Evolutionary conservation across 2,113 vertebrate species (phyloP), one percentile per base, ranked within the genome.

Genomic region (Chascanopsetta lugubris): DNA sequence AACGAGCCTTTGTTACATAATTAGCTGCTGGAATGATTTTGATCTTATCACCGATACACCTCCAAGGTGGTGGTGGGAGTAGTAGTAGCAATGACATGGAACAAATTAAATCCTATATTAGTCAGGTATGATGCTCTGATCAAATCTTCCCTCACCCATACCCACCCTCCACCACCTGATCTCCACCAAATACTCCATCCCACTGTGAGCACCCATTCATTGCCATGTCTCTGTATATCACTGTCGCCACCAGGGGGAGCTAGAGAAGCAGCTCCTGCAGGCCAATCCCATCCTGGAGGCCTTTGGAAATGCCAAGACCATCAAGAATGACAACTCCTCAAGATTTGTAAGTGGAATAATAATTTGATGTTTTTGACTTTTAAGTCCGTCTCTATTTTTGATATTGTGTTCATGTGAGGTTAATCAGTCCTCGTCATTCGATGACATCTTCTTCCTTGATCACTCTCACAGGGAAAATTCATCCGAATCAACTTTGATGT

Each of bases 261-360:
- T 99, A 75, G 97, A 99, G 80, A 94, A 97, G 59, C 96, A 99
- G 83, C 96, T 99, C 63, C 92, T 99, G 72, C 96, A 99, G 89
- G 95, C 97, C 36, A 99, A 99, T 78, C 97, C 97, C 79, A 98
- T 99, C 72, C 85, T 99, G 89, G 97, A 99, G 79, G 97, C 97
- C 36, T 99, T 99, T 0, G 97, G 97, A 86, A 99, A 99, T 18
- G 97, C 96, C 18, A 99, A 99, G 91, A 99, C 97, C 55, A 96
- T 98, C 90, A 99, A 98, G 87, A 99, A 99, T 24, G 97, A 99
- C 90, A 99, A 99, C 88, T 99, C 97, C n/a, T 99, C 97, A 45
- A 87, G 96, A 88, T 99, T 99, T 79, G 96, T 99, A 89, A 96
- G 96, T n/a, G n/a, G n/a, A n/a, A n/a, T n/a, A n/a, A n/a, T n/a